Evolutionary conservation across 2,797 vertebrate species (phyloP).

Genomic region (Hylomyscus alleni): DNA sequence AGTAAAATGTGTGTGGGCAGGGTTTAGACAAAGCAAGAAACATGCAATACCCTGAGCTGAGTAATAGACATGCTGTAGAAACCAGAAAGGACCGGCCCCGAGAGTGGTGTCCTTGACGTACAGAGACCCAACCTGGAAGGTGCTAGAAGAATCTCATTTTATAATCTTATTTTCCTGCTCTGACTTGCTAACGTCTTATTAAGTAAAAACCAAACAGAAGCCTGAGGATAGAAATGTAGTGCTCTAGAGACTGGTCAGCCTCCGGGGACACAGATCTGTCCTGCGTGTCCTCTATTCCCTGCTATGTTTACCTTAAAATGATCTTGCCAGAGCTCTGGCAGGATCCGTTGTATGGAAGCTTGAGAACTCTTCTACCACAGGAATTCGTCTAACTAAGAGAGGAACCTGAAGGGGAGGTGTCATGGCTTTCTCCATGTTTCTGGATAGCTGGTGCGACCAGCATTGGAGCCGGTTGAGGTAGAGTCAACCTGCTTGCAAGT

Average conservation of each 20-base stretch:
- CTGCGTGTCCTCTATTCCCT: not conserved
- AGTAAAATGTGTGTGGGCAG: not conserved
- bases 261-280: not conserved
- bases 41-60: not conserved
- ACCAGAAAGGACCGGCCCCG: not conserved
- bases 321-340: not conserved
- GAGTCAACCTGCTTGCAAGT: not conserved
- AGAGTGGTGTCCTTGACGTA: not conserved
- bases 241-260: not conserved
- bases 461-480: conserved; percentile 3
- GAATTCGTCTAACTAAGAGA: not conserved
- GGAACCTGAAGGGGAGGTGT: not conserved
- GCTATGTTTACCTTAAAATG: not conserved
- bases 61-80: not conserved
- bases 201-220: not conserved
- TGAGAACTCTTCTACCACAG: not conserved
- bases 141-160: not conserved
- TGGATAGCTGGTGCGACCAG: conserved; percentile 28
- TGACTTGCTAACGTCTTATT: not conserved
- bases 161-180: not conserved
- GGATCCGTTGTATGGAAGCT: not conserved
- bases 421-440: not conserved
- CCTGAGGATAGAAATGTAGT: not conserved
- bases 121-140: not conserved
- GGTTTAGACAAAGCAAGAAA: conserved; percentile 18